phyloP scores from a whole-genome alignment of 2,113 vertebrate species.

The Eolophus roseicapilla region DNA sequence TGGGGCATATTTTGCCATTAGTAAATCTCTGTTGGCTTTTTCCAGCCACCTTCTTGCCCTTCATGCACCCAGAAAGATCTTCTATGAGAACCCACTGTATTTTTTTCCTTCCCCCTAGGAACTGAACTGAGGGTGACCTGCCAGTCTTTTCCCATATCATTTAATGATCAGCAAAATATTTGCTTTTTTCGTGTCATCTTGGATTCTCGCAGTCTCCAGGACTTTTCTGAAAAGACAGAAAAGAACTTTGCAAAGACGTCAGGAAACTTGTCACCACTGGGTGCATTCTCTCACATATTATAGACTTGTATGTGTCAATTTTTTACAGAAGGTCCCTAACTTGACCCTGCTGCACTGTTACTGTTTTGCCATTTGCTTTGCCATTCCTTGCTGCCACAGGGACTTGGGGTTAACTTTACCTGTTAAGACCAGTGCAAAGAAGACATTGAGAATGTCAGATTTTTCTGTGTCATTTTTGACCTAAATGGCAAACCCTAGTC shows the following conservation, averaged over 20 bases:
- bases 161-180: neutral
- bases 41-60: neutral
- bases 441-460: neutral
- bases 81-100: neutral
- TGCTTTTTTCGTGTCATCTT: neutral
- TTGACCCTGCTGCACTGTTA: neutral
- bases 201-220: neutral
- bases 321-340: neutral
- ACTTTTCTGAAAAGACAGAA: neutral
- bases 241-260: neutral
- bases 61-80: neutral
- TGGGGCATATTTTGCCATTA: neutral
- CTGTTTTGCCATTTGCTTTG: neutral
- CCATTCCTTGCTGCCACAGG: neutral
- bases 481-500: neutral
- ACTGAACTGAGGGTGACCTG: neutral
- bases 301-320: neutral
- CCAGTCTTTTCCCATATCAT: neutral
- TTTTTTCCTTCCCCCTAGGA: neutral
- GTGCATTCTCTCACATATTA: neutral
- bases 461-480: neutral
- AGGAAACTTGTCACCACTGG: neutral
- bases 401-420: neutral
- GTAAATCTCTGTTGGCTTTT: neutral
- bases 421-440: neutral